Percentiles rank a stretch among this genome's conserved stretches.
Evolutionary conservation across 2,888 invertebrate species (phyloP).

Genomic region (Brenthis daphne): DNA sequence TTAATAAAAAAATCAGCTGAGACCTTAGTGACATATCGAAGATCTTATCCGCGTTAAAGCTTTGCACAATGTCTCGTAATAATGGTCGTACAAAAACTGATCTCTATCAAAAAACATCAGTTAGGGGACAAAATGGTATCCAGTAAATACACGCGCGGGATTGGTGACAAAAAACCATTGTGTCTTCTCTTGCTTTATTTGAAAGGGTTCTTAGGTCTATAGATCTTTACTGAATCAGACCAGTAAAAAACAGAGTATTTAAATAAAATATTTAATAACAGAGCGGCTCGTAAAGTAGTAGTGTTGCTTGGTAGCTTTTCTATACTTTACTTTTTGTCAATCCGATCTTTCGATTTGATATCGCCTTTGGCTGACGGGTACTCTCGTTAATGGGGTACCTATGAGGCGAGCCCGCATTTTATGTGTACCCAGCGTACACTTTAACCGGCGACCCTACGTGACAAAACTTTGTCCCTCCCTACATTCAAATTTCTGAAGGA

Average conservation of each 20-base stretch:
- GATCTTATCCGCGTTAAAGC: slow-evolving; percentile 78
- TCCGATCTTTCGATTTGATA: slow-evolving; percentile 76
- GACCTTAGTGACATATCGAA: slow-evolving; percentile 75
- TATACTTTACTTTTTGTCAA: slow-evolving; percentile 71
- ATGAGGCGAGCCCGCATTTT: slow-evolving; percentile 78
- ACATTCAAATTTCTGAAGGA: slow-evolving; percentile 82
- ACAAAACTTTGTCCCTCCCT: slow-evolving; percentile 81
- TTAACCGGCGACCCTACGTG: slow-evolving; percentile 74
- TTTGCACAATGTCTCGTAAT: slow-evolving; percentile 76
- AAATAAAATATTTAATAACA: slow-evolving; percentile 80
- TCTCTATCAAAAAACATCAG: slow-evolving; percentile 75
- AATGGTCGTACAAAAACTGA: slow-evolving; percentile 77
- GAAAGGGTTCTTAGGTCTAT: slow-evolving; percentile 71
- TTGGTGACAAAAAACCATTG: slow-evolving; percentile 65
- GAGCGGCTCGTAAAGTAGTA: slow-evolving; percentile 74
- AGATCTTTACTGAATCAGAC: slow-evolving; percentile 67
- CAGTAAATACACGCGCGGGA: slow-evolving; percentile 56
- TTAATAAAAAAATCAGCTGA: slow-evolving; percentile 65
- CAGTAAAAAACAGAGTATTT: slow-evolving; percentile 70
- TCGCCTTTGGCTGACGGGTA: slow-evolving; percentile 70
- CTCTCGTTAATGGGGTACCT: slow-evolving; percentile 80
- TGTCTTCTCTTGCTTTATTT: slow-evolving; percentile 57
- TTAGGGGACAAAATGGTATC: slow-evolving; percentile 73
- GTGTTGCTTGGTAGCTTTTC: slow-evolving; percentile 52
- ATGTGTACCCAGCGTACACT: slow-evolving; percentile 67